Evolutionary conservation across 2,888 invertebrate species (phyloP).

Genomic region (Apamea monoglypha): DNA sequence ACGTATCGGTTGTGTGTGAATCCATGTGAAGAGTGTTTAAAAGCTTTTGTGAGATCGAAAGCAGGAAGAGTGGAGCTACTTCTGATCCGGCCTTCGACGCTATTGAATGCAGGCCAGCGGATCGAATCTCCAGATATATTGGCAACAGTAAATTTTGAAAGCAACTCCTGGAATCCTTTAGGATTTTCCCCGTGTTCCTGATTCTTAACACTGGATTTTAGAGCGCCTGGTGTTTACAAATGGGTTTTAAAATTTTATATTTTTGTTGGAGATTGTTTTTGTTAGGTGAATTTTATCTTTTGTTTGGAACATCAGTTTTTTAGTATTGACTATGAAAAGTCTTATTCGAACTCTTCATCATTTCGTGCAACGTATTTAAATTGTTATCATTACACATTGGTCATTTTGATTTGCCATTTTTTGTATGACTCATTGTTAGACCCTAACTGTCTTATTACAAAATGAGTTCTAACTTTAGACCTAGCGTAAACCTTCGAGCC

Average conservation of each 20-base stretch:
- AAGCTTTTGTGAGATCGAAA: conserved; percentile 74
- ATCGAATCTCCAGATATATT: conserved; percentile 64
- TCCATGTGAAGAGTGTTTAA: conserved; percentile 74
- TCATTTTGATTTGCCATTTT: neutral
- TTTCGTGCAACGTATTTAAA: neutral
- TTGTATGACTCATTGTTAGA: neutral
- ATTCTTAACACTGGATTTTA: conserved; percentile 56
- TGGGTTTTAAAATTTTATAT: conserved; percentile 38
- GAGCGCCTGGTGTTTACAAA: conserved; percentile 42
- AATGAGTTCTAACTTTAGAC: too few relatives aligned
- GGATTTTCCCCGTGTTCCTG: conserved; percentile 59
- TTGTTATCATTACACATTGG: neutral
- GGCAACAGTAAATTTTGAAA: conserved; percentile 61
- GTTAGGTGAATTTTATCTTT: neutral
- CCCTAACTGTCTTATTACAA: too few relatives aligned
- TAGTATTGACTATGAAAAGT: neutral
- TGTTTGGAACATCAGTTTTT: neutral
- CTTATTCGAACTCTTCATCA: neutral
- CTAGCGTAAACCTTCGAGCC: too few relatives aligned
- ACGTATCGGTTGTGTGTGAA: conserved; percentile 73
- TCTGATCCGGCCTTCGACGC: conserved; percentile 67
- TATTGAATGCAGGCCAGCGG: conserved; percentile 64
- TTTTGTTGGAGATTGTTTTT: conserved; percentile 12
- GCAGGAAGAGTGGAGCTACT: conserved; percentile 66
- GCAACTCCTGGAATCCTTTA: conserved; percentile 61